These are phyloP conservation scores for Brachirus orientalis DNA, from an alignment of 2,113 vertebrate species.

Conservation along the genomic window DNA sequence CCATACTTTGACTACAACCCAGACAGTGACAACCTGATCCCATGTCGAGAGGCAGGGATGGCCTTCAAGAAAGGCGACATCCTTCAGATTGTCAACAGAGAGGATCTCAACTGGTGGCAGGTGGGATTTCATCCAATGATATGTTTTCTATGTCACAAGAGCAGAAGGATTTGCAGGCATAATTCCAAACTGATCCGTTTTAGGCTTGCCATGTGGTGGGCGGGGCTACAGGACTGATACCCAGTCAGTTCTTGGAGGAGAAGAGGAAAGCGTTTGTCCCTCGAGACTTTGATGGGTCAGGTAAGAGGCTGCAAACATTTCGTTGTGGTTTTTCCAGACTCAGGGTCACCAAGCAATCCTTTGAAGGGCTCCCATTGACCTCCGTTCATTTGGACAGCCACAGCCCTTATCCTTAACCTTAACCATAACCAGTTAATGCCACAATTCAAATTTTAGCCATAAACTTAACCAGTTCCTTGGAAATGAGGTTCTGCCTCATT, in stretches of 20 bases:
- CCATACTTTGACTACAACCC: constrained; percentile 98
- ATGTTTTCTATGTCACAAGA: no score
- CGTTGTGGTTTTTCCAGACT: not conserved
- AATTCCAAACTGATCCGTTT: not conserved
- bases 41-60: constrained; percentile 96
- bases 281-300: constrained; percentile 93
- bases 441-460: no score
- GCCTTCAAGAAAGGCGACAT: constrained; percentile 94
- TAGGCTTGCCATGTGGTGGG: constrained; percentile 94
- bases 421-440: no score
- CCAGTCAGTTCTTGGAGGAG: constrained; percentile 98
- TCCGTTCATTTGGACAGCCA: no score
- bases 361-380: no score
- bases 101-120: constrained; percentile 99
- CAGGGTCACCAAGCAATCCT: no score
- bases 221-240: constrained; percentile 94
- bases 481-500: no score
- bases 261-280: constrained; percentile 98
- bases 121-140: constrained; percentile 67
- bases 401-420: no score
- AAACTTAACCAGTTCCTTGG: no score
- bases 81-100: constrained; percentile 97
- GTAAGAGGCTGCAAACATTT: constrained; percentile 69
- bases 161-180: no score
- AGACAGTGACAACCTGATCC: constrained; percentile 93